Base-by-base conservation (phyloP, 2,113 vertebrate species). In the Xiphias gladius region DNA sequence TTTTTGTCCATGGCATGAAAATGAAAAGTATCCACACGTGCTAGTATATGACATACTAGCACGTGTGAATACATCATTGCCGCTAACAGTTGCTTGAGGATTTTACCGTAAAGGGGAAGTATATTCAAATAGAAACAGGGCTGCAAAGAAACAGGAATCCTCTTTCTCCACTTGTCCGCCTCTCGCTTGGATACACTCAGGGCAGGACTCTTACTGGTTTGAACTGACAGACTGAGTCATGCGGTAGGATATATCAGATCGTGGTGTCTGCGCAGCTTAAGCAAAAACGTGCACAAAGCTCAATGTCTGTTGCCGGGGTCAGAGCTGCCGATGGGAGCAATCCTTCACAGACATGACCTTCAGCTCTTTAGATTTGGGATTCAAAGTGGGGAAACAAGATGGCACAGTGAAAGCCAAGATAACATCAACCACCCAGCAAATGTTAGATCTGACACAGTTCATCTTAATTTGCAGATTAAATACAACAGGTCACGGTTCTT, bases 381-480 rank as follows among this genome's bases (percentile, higher is more conserved):
- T 87, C 37, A 79, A 50, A 85, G 55, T 48, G 58, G 32, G 50
- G 65, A 79, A 86, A 70, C 43, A 66, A 63, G 69, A 74, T 58
- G 8, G 52, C 66, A 39, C 20, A 16, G 30, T 22, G 17, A 71
- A 70, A 73, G 61, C 46, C 9, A 26, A 68, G 76, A 71, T 55
- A 39, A 64, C 72, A 43, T n/a, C 28, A 77, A 76, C 79, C 62
- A 48, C 48, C 77, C 50, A 30, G 73, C 39, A 81, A 86, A 84
- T 75, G 76, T 85, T 89, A 82, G 70, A 19, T 64, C 32, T 76
- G 83, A 73, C 83, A 71, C 65, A 75, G 57, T 61, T 82, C 73
- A 54, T 26, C 58, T 73, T 81, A 1, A 73, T 79, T 82, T 88
- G 63, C 79, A 82, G 80, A 55, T 75, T 72, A 89, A 88, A 89